Percentiles rank a stretch among this genome's conserved stretches.
These are phyloP conservation scores for Progne subis DNA, from an alignment of 2,113 vertebrate species.

Conservation along the genomic window DNA sequence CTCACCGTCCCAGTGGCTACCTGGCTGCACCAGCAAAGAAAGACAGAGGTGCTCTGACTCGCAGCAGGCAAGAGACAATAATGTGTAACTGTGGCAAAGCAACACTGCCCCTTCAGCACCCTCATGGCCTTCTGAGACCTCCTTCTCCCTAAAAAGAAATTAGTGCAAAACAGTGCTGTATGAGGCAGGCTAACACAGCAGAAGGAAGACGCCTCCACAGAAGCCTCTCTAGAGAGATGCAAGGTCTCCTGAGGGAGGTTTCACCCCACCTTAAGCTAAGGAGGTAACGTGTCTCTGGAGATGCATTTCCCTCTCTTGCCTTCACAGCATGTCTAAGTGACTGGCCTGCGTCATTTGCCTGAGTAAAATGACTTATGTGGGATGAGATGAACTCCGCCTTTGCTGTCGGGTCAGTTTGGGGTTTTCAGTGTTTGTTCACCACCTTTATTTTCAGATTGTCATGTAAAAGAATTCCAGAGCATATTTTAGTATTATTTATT, in stretches of 20 bases:
- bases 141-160: neutral
- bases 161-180: neutral
- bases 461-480: neutral
- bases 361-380: neutral
- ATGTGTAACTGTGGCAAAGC: neutral
- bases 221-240: neutral
- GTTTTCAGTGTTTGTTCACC: neutral
- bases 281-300: neutral
- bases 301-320: neutral
- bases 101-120: neutral
- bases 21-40: neutral
- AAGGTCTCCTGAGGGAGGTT: neutral
- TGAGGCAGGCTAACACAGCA: neutral
- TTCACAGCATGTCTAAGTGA: neutral
- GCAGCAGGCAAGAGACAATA: neutral
- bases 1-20: accelerated
- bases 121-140: neutral
- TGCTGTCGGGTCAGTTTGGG: neutral
- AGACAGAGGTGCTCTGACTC: neutral
- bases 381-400: neutral
- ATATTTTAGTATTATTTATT: conserved; percentile 17
- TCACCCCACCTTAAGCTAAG: neutral
- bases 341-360: neutral
- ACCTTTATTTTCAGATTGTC: neutral
- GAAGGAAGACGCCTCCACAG: neutral